These are phyloP conservation scores for Helogale parvula DNA, from an alignment of 2,113 vertebrate genomes.

Conservation along the genomic window DNA sequence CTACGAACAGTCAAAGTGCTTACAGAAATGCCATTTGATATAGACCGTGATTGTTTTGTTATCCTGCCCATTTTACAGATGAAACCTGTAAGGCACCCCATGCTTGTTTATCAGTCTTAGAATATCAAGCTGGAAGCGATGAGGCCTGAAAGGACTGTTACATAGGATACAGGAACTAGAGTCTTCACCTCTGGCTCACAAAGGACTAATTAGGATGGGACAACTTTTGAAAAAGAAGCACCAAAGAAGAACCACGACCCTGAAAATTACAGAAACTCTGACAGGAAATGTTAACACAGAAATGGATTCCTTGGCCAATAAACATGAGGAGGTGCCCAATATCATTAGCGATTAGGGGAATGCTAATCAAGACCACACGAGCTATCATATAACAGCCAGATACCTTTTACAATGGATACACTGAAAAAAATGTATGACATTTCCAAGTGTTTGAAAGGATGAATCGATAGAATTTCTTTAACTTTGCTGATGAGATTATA, in stretches of 20 bases:
- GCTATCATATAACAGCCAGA: background rate
- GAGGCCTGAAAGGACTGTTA: background rate
- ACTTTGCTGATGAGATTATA: background rate
- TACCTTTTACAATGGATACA: background rate
- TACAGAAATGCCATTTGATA: background rate
- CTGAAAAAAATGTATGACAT: background rate
- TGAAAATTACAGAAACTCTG: background rate
- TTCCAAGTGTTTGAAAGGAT: background rate
- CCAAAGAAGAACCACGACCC: background rate
- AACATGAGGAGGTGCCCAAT: background rate
- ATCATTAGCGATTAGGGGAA: background rate
- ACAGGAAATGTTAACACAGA: background rate
- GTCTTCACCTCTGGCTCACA: background rate
- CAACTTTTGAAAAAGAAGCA: background rate
- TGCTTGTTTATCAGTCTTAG: background rate
- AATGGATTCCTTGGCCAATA: background rate
- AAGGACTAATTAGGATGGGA: background rate
- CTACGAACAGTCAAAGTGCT: background rate
- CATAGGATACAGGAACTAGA: background rate
- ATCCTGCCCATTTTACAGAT: background rate
- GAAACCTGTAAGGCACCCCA: background rate
- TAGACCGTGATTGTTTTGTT: background rate
- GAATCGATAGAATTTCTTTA: background rate
- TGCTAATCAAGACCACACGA: background rate
- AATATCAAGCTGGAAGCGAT: background rate